Evolutionary conservation across 2,113 vertebrate species (phyloP).

Genomic region (Malurus elegans): DNA sequence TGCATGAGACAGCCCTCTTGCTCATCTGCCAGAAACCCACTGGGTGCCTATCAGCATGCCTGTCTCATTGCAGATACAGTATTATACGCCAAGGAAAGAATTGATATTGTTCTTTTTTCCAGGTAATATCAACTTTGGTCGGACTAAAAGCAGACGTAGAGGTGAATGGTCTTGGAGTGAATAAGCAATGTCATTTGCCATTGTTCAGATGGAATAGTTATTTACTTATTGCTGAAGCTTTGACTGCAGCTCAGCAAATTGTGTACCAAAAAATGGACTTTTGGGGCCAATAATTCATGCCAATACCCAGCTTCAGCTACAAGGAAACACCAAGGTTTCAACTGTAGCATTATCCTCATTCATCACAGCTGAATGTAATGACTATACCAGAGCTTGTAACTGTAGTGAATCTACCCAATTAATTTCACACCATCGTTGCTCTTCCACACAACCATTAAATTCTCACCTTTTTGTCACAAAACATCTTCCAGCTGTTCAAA

Average conservation of each 20-base stretch:
- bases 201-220: neutral
- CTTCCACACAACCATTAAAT: neutral
- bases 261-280: neutral
- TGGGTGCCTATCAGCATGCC: neutral
- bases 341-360: neutral
- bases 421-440: neutral
- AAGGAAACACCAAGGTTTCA: neutral
- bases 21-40: neutral
- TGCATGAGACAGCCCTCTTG: neutral
- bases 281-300: neutral
- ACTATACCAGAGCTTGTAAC: neutral
- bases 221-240: neutral
- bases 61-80: neutral
- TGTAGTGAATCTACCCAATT: neutral
- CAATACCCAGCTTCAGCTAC: neutral
- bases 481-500: neutral
- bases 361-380: neutral
- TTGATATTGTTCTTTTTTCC: neutral
- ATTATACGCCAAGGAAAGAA: neutral
- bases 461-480: conserved; percentile 5
- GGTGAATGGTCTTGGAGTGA: neutral
- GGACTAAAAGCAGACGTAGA: neutral
- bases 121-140: neutral
- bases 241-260: neutral
- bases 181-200: neutral